Conservation (phyloP, 1,140 invertebrate species). For the Scaptodrosophila lebanonensis region DNA sequence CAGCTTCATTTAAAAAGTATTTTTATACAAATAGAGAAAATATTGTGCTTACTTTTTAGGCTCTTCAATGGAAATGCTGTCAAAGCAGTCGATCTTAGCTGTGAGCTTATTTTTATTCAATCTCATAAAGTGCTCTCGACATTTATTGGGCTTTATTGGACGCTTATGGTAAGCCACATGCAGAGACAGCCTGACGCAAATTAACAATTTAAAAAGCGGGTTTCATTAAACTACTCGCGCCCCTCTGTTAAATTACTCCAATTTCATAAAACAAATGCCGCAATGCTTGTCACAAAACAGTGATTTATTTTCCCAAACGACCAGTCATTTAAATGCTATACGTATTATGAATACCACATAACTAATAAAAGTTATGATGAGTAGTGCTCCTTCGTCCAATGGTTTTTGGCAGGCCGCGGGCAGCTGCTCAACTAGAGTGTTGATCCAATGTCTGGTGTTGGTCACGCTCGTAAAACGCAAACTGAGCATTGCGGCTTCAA, state of each 20-base stretch:
- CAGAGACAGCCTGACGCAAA: constrained; percentile 41
- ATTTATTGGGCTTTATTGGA: too few species aligned
- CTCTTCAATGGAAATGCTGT: constrained; percentile 44
- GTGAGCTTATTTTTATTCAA: too few species aligned
- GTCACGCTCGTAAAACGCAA: constrained; percentile 64
- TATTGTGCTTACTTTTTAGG: constrained; percentile 12
- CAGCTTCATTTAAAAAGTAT: constrained; percentile 31
- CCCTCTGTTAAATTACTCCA: constrained; percentile 52
- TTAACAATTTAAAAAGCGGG: constrained; percentile 74
- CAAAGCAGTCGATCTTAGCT: constrained; percentile 13
- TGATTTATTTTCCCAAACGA: constrained; percentile 56
- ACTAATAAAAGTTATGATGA: constrained; percentile 73
- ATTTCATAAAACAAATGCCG: constrained; percentile 39
- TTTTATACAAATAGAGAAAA: constrained; percentile 11
- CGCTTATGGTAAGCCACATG: constrained; percentile 26
- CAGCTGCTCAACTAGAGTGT: too few species aligned
- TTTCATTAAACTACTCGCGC: constrained; percentile 48
- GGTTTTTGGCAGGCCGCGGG: constrained; percentile 68
- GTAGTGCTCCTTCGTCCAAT: too few species aligned
- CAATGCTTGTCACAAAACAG: constrained; percentile 44
- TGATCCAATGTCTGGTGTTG: too few species aligned
- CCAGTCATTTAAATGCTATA: constrained; percentile 61
- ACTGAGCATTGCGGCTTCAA: constrained; percentile 59
- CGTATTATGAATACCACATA: constrained; percentile 74
- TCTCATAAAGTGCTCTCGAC: constrained; percentile 48